Evolutionary conservation across 2,113 vertebrate species (phyloP).

Genomic region (Varanus salvator): DNA sequence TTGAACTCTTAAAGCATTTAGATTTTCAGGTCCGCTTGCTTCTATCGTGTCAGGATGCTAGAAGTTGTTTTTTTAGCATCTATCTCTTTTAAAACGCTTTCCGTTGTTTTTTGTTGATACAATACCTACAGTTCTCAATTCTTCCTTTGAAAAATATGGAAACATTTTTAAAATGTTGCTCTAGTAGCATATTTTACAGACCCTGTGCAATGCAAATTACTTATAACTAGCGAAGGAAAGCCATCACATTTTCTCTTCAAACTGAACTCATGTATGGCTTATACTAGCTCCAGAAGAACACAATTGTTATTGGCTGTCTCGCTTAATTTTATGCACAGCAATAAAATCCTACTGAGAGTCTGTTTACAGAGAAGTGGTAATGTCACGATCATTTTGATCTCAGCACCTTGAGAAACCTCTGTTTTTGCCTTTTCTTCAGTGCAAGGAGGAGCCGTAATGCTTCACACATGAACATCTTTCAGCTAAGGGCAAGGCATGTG

Average conservation of each 20-base stretch:
- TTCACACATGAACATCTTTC: slow-evolving; percentile 38
- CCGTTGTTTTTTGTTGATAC: neutral
- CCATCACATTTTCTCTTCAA: neutral
- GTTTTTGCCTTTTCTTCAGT: slow-evolving; percentile 47
- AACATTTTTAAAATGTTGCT: neutral
- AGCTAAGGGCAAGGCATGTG: neutral
- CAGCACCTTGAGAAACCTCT: slow-evolving; percentile 58
- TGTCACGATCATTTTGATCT: slow-evolving; percentile 56
- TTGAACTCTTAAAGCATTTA: neutral
- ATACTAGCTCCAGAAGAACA: slow-evolving; percentile 21
- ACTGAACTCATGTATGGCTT: neutral
- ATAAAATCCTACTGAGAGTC: slow-evolving; percentile 53
- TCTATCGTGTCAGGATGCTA: neutral
- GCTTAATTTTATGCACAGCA: neutral
- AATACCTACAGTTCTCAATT: neutral
- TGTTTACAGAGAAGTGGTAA: slow-evolving; percentile 60
- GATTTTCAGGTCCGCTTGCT: neutral
- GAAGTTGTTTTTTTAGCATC: neutral
- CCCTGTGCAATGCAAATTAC: neutral
- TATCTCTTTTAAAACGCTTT: neutral
- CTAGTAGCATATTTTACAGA: neutral
- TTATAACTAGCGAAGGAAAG: slow-evolving; percentile 9
- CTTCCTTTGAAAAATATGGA: neutral
- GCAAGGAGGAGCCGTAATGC: slow-evolving; percentile 39
- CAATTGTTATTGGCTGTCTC: neutral